These are phyloP conservation scores for Hypotaenidia philippensis DNA, from an alignment of 2,797 vertebrate genomes.

Conservation along the genomic window DNA sequence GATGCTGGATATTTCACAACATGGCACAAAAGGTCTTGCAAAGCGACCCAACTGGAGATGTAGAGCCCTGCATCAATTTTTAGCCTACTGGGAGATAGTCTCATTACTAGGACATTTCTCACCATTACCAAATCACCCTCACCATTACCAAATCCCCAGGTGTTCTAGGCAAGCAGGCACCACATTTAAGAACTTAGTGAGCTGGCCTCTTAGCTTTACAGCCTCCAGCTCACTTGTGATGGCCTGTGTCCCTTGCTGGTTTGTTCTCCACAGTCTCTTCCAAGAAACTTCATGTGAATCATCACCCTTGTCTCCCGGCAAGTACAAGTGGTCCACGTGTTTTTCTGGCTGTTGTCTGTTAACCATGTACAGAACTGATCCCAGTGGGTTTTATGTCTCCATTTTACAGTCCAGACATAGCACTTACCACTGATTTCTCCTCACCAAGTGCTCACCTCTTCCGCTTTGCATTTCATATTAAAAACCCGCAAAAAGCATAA, in stretches of 20 bases:
- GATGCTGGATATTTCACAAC: fast-evolving
- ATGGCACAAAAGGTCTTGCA: not conserved
- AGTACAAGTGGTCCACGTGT: not conserved
- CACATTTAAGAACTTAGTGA: not conserved
- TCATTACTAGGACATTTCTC: not conserved
- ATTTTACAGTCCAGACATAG: not conserved
- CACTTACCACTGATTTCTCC: not conserved
- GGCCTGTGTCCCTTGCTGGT: no score
- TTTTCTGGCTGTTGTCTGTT: not conserved
- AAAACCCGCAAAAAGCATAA: not conserved
- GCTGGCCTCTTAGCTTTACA: not conserved
- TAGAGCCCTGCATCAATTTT: not conserved
- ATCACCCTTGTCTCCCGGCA: not conserved
- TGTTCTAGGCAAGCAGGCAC: not conserved
- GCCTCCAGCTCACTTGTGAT: not conserved
- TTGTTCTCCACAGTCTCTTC: not conserved
- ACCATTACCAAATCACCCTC: not conserved
- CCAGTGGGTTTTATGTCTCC: not conserved
- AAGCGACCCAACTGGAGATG: not conserved
- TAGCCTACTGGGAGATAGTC: not conserved
- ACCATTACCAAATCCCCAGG: not conserved
- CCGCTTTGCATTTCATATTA: not conserved
- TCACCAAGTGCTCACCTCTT: not conserved
- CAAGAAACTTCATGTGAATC: not conserved
- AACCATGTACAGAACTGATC: not conserved